These are phyloP conservation scores for Latrodectus geometricus DNA, from an alignment of 1,140 invertebrate species.

Conservation along the genomic window DNA sequence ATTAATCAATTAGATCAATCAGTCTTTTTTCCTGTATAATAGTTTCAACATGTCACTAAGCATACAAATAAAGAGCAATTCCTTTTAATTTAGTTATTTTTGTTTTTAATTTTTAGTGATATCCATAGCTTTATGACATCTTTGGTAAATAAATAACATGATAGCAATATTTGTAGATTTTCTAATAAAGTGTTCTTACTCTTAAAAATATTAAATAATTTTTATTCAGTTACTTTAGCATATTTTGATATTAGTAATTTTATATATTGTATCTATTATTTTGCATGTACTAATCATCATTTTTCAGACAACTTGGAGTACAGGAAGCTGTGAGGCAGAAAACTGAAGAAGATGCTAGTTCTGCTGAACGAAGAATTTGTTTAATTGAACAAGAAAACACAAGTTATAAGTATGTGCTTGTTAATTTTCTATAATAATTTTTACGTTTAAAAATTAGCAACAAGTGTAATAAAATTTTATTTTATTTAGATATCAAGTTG, in stretches of 20 bases:
- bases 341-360: constrained; percentile 84
- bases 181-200: too few species aligned
- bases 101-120: too few species aligned
- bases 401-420: constrained; percentile 55
- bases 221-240: too few species aligned
- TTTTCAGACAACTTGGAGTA: constrained; percentile 78
- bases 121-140: too few species aligned
- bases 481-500: constrained; percentile 43
- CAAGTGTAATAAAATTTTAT: not conserved
- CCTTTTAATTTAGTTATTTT: too few species aligned
- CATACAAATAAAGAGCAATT: too few species aligned
- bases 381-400: constrained; percentile 80
- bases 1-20: too few species aligned
- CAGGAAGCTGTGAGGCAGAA: constrained; percentile 86
- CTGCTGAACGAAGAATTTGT: constrained; percentile 81
- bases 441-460: not conserved
- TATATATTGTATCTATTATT: not conserved
- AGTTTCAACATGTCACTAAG: too few species aligned
- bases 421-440: not conserved
- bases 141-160: too few species aligned
- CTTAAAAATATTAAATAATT: too few species aligned
- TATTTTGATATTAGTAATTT: not conserved
- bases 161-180: too few species aligned
- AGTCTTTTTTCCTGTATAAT: too few species aligned
- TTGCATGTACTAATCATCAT: constrained; percentile 25